phyloP scores from a whole-genome alignment of 2,113 vertebrate species.

The Cyrtonyx montezumae region DNA sequence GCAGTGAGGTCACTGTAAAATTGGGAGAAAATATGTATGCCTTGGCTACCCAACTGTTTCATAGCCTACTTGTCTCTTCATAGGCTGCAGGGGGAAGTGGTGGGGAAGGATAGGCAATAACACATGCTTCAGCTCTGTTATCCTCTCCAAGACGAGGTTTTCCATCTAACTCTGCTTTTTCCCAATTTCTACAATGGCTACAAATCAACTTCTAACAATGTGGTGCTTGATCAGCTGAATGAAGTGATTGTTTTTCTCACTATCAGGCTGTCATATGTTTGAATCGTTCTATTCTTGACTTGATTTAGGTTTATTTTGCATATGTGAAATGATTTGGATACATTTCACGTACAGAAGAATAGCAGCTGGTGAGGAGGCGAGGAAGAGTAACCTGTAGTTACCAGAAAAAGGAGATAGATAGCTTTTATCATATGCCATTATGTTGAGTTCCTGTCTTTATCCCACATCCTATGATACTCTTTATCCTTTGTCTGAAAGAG shows the following conservation, averaged over 20 bases:
- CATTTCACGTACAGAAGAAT: constrained; percentile 34
- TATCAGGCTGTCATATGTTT: constrained; percentile 5
- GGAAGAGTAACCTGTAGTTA: constrained; percentile 47
- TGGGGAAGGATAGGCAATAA: not conserved
- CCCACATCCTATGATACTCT: not conserved
- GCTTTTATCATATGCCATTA: constrained; percentile 5
- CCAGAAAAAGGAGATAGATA: not conserved
- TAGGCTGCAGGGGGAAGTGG: not conserved
- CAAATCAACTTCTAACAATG: not conserved
- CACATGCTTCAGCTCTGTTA: not conserved
- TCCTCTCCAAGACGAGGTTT: not conserved
- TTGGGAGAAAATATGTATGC: not conserved
- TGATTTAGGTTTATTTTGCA: not conserved
- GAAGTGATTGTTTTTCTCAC: not conserved
- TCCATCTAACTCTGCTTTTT: not conserved
- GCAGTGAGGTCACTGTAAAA: no score
- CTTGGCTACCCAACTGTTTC: not conserved
- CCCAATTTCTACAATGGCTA: not conserved
- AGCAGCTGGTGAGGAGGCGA: constrained; percentile 70
- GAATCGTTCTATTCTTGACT: constrained; percentile 45
- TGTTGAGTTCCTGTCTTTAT: constrained; percentile 2
- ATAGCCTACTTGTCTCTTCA: not conserved
- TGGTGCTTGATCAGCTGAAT: constrained; percentile 8
- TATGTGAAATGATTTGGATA: constrained; percentile 31
- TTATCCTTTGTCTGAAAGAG: constrained; percentile 12